A percentile compares a stretch with the other conserved stretches of the same genome.
Conservation (phyloP, 2,888 invertebrate genomes). For the Neoaliturus tenellus region DNA sequence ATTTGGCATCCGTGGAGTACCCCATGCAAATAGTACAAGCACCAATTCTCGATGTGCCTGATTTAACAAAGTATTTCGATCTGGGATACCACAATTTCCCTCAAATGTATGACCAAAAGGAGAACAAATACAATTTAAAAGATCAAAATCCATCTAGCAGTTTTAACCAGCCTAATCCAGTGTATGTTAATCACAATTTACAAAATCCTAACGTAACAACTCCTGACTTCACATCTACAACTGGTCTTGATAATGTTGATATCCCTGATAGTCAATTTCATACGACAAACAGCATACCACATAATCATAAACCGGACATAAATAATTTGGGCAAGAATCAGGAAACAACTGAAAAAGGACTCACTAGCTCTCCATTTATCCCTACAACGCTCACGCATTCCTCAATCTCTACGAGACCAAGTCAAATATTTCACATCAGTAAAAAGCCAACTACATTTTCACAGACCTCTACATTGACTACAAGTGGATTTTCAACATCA, state of each 20-base stretch:
- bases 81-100: slow-evolving; percentile 62
- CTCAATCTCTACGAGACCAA: slow-evolving; percentile 24
- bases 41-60: slow-evolving; percentile 79
- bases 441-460: slow-evolving; percentile 14
- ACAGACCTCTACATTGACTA: not conserved
- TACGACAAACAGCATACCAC: slow-evolving; percentile 21
- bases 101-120: slow-evolving; percentile 38
- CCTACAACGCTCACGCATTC: not conserved
- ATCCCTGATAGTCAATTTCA: not conserved
- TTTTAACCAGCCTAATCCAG: slow-evolving; percentile 44
- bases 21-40: slow-evolving; percentile 83
- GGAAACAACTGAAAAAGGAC: slow-evolving; percentile 13
- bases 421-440: slow-evolving; percentile 37
- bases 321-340: not conserved
- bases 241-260: slow-evolving; percentile 1
- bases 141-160: slow-evolving; percentile 32
- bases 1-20: slow-evolving; percentile 82
- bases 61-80: slow-evolving; percentile 65
- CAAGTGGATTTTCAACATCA: slow-evolving; percentile 43
- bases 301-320: slow-evolving; percentile 9
- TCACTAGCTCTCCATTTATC: not conserved
- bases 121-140: not conserved
- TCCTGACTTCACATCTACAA: not conserved
- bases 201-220: not conserved
- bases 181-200: slow-evolving; percentile 45